Evolutionary conservation across 2,888 invertebrate species (phyloP), one percentile per base, ranked within the genome.

Genomic region (Xestia c-nigrum): DNA sequence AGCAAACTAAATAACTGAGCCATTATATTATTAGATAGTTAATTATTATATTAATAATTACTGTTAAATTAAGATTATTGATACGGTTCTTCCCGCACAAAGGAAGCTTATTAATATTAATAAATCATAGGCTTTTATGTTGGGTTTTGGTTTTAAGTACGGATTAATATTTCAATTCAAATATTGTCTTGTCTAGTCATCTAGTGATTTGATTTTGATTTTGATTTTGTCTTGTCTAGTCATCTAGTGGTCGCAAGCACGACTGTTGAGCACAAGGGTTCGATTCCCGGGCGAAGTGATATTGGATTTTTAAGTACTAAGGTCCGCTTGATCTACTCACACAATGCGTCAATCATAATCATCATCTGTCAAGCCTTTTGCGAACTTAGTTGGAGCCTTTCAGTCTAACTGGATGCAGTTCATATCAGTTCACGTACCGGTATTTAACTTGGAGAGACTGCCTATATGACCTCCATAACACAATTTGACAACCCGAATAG

Each of bases 21-120:
- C n/a, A 55, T n/a, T 55, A 10, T 57, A 68, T 47, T 46, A 52
- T 5, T 43, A 31, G 31, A 9, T 50, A 16, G 40, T 31, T 50
- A 43, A 59, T 76, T 38, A 50, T 10, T 24, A n/a, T 21, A 59
- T 50, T 59, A 66, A 75, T 66, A 31, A 66, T 50, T 40, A 75
- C 1, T 14, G 5, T 31, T n/a, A 40, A 3, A 21, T 31, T 40
- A 31, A 76, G 24, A 21, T 40, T 40, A 1, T 24, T 50, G 19
- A 4, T 31, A 50, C 6, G 14, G 12, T 76, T 59, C 0, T 14
- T 3, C 3, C 52, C 9, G 24, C 19, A 19, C 19, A 46, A 50
- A 61, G 43, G 14, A 72, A 9, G 46, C 10, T 24, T 10, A 47
- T 55, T 40, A 38, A 40, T 47, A 12, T 5, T 24, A 47, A 75